phyloP scores from a whole-genome alignment of 2,888 invertebrate species.

The Biston stratarius region DNA sequence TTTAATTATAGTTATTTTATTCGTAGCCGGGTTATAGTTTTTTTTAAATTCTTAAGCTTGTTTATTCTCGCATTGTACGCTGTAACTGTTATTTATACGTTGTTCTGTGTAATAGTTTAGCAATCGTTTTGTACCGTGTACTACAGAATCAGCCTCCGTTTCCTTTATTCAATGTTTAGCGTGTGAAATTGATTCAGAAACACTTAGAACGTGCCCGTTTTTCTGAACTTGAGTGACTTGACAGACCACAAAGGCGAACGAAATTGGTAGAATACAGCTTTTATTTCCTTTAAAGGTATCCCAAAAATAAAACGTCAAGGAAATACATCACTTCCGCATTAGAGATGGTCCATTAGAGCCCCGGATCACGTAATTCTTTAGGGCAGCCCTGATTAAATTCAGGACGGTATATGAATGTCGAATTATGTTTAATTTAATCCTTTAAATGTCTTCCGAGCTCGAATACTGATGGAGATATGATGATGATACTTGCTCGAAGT shows the following conservation, averaged over 20 bases:
- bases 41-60: too few relatives aligned
- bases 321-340: conserved; percentile 39
- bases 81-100: too few relatives aligned
- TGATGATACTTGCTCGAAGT: conserved; percentile 21
- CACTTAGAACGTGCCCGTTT: background rate
- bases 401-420: conserved; percentile 51
- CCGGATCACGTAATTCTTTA: conserved; percentile 49
- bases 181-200: background rate
- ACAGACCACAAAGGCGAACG: conserved; percentile 7
- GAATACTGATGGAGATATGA: conserved; percentile 42
- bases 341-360: conserved; percentile 45
- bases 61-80: too few relatives aligned
- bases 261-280: conserved; percentile 16
- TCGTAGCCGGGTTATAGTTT: too few relatives aligned
- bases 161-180: background rate
- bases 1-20: too few relatives aligned
- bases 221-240: background rate
- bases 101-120: background rate
- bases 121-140: background rate
- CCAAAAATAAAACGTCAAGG: conserved; percentile 34
- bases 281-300: conserved; percentile 23
- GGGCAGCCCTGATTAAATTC: conserved; percentile 54
- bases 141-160: background rate
- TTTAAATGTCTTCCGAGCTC: conserved; percentile 37
- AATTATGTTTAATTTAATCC: conserved; percentile 53